Conservation (phyloP, 2,797 vertebrate species). For the Corythornis leucogaster region DNA sequence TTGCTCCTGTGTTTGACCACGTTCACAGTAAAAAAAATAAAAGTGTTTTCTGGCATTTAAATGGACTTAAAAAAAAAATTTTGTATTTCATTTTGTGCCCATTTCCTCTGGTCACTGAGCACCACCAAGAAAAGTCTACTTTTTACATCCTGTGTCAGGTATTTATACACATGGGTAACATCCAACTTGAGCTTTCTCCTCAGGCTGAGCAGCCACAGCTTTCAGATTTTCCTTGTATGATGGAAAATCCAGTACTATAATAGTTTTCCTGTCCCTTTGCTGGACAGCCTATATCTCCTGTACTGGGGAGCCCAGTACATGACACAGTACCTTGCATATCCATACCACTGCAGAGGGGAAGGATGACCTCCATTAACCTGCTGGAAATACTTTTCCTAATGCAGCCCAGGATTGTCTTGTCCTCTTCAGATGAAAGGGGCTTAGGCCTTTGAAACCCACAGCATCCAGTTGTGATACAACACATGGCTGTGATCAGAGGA, state of each 20-base stretch:
- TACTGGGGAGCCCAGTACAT: neutral
- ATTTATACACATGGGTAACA: neutral
- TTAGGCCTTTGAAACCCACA: neutral
- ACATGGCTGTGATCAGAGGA: neutral
- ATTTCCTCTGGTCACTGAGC: neutral
- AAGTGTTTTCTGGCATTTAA: neutral
- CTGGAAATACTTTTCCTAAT: neutral
- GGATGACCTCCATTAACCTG: neutral
- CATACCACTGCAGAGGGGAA: neutral
- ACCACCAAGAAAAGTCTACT: neutral
- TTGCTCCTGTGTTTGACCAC: neutral
- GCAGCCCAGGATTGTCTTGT: neutral
- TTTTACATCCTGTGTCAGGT: neutral
- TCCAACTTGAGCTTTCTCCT: neutral
- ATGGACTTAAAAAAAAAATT: neutral
- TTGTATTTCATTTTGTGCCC: neutral
- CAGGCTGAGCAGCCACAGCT: neutral
- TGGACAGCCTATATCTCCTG: neutral
- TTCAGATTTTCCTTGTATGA: neutral
- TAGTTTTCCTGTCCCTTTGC: neutral
- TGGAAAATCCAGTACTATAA: neutral
- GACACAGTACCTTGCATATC: neutral
- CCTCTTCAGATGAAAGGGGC: neutral
- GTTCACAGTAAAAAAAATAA: neutral
- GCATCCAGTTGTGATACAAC: neutral